These are phyloP conservation scores for Halictus rubicundus DNA, from an alignment of 1,140 invertebrate genomes.

Conservation along the genomic window DNA sequence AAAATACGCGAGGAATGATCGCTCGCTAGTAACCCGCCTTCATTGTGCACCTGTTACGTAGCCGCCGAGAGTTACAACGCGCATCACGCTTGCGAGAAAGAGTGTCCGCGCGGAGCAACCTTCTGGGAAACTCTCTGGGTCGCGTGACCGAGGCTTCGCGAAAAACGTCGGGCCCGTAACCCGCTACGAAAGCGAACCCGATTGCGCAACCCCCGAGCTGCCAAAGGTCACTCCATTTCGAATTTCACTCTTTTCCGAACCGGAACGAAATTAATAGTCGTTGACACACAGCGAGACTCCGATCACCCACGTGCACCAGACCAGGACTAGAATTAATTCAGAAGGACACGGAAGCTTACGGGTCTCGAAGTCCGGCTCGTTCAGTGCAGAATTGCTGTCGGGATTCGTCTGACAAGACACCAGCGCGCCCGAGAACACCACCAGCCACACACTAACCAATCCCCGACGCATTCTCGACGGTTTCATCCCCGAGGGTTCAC, in stretches of 20 bases:
- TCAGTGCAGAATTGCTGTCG: constrained; percentile 49
- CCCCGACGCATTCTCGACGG: constrained; percentile 10
- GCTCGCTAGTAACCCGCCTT: constrained; percentile 18
- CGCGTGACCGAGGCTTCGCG: background rate
- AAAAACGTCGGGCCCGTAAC: background rate
- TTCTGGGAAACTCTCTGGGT: background rate
- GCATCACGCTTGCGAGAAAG: background rate
- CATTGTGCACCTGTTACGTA: constrained; percentile 28
- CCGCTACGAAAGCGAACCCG: background rate
- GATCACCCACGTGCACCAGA: background rate
- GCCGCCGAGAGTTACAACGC: background rate
- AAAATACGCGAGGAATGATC: constrained; percentile 46
- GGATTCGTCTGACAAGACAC: constrained; percentile 26
- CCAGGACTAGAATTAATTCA: background rate
- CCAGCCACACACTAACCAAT: constrained; percentile 17
- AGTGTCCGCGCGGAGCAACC: no score
- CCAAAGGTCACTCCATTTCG: background rate
- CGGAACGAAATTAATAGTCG: no score
- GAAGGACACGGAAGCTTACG: constrained; percentile 69
- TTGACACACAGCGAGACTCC: background rate
- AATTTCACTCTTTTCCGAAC: no score
- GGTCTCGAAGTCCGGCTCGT: constrained; percentile 74
- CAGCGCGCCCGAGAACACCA: constrained; percentile 13
- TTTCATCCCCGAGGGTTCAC: background rate
- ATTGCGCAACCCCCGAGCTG: background rate